Conservation (phyloP, 1,140 invertebrate genomes). For the Andrena cerasifolii region DNA sequence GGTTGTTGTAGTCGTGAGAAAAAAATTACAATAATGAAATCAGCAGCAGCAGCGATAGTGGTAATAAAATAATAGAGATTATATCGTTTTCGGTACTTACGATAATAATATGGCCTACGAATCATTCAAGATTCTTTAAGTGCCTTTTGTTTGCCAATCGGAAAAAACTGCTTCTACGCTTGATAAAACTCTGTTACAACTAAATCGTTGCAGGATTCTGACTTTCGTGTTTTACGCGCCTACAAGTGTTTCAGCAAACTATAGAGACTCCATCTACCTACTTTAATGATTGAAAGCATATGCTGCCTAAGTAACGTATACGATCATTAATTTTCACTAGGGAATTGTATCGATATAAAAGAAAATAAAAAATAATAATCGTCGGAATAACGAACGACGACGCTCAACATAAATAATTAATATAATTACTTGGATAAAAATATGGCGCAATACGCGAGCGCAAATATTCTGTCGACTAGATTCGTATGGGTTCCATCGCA, state of each 20-base stretch:
- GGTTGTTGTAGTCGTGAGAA: neutral
- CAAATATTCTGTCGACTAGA: slow-evolving; percentile 82
- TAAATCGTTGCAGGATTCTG: neutral
- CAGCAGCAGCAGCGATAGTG: neutral
- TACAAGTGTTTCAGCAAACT: neutral
- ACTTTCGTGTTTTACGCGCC: neutral
- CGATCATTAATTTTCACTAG: slow-evolving; percentile 15
- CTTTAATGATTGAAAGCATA: slow-evolving; percentile 5
- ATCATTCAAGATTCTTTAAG: neutral
- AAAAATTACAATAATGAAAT: slow-evolving; percentile 14
- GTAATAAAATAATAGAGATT: slow-evolving; percentile 39
- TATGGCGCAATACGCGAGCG: slow-evolving; percentile 67
- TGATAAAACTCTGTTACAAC: neutral
- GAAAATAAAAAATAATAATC: slow-evolving; percentile 68
- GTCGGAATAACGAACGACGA: slow-evolving; percentile 66
- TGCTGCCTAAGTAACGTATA: slow-evolving; percentile 14
- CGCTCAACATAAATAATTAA: slow-evolving; percentile 70
- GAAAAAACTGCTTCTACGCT: too few relatives aligned
- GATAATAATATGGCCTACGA: slow-evolving; percentile 1
- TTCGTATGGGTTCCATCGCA: slow-evolving; percentile 76
- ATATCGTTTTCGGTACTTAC: slow-evolving; percentile 39
- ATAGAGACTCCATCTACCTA: neutral
- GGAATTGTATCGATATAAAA: slow-evolving; percentile 52
- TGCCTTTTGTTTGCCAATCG: neutral
- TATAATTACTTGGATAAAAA: slow-evolving; percentile 67